Evolutionary conservation across 2,113 vertebrate genomes (phyloP), one percentile per base, ranked within the genome.

Genomic region (Neolamprologus brichardi): DNA sequence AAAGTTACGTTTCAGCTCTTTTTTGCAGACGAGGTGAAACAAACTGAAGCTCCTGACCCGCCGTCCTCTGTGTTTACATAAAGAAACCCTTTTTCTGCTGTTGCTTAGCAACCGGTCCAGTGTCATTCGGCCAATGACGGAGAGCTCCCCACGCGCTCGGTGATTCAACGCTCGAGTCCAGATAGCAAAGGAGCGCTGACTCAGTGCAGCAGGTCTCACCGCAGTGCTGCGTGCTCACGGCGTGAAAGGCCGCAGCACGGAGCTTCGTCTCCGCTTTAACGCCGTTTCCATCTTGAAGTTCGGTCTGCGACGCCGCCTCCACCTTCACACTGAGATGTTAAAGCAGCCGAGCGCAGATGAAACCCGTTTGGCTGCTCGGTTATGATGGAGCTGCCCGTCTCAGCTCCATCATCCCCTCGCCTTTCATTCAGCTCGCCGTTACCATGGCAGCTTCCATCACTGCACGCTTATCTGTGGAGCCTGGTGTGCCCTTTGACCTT

Each of bases 61-160:
- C n/a, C 6, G 39, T 37, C 7, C 53, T 70, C 84, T 5, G 77
- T 53, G 44, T 79, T 58, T 62, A 64, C 67, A 58, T 52, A 30
- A 78, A 39, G 79, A 25, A 75, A 6, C 11, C 15, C 12, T 12
- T 58, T 82, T 13, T 54, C 67, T 32, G 1, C 56, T n/a, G 89
- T 93, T 89, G 11, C 92, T 37, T 79, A 91, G 92, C 90, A 92
- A 92, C 90, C 18, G 37, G 11, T 56, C 67, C 79, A 77, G 60
- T 75, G 79, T 81, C 79, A 25, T 82, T 20, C 3, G 11, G 32
- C 51, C 82, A 5, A 18, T 28, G 56, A 83, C 54, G 9, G 54
- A 53, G 11, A 54, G 49, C 30, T 15, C 72, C 58, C 87, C 83
- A 89, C 88, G 28, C 90, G 46, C 51, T 17, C 4, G 5, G 75